phyloP scores from a whole-genome alignment of 1,140 invertebrate species.

The Bathynomus jamesi region DNA sequence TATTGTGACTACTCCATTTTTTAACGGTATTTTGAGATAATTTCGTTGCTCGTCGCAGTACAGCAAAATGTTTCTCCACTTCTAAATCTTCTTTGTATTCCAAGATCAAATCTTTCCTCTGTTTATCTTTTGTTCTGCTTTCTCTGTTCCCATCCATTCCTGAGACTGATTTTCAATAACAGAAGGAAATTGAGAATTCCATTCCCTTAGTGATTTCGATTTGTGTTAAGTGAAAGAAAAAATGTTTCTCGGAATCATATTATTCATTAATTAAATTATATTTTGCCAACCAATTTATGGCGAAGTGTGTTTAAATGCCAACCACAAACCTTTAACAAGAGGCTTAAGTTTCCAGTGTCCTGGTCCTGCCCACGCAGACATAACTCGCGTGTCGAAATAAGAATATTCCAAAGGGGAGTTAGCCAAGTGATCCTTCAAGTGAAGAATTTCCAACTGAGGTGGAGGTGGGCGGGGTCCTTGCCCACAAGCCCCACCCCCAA shows the following conservation, averaged over 20 bases:
- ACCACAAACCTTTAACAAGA: conserved; percentile 42
- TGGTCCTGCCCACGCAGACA: conserved; percentile 65
- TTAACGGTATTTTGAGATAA: conserved; percentile 44
- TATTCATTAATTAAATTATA: too few species aligned
- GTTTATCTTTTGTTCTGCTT: conserved; percentile 39
- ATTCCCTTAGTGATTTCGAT: too few species aligned
- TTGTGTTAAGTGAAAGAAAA: too few species aligned
- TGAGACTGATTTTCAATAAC: too few species aligned
- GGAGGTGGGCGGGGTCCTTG: background rate
- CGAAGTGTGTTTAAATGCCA: too few species aligned
- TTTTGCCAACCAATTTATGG: too few species aligned
- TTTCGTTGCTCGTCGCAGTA: conserved; percentile 40
- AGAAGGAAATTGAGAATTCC: too few species aligned
- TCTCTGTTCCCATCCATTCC: conserved; percentile 6
- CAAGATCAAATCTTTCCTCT: conserved; percentile 38
- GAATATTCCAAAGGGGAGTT: conserved; percentile 57
- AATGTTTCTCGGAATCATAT: too few species aligned
- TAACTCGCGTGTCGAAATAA: conserved; percentile 52
- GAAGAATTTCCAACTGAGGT: conserved; percentile 27
- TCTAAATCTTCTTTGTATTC: conserved; percentile 40
- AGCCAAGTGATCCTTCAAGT: conserved; percentile 40
- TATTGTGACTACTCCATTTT: conserved; percentile 43
- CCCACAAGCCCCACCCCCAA: conserved; percentile 23
- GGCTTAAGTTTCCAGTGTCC: conserved; percentile 62
- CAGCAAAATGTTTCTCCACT: conserved; percentile 40